Evolutionary conservation across 2,888 invertebrate genomes (phyloP).

Genomic region (Acrobasis consociella): DNA sequence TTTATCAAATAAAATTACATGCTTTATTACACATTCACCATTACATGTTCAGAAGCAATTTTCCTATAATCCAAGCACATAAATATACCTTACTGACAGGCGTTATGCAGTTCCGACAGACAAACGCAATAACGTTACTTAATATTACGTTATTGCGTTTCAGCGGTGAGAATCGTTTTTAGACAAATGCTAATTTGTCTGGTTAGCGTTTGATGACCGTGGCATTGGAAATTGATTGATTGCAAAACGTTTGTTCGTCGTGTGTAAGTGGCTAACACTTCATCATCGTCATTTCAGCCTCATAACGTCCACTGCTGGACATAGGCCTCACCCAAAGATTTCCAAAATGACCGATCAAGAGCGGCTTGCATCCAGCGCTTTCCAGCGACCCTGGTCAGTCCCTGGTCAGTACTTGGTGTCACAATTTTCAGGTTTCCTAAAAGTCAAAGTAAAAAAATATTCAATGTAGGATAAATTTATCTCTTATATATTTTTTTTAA

Average conservation of each 20-base stretch:
- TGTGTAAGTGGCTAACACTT: background rate
- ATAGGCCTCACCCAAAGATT: too few relatives aligned
- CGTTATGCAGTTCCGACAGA: constrained; percentile 9
- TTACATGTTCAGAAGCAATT: constrained; percentile 10
- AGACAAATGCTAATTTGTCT: background rate
- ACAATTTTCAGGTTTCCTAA: too few relatives aligned
- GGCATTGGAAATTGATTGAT: background rate
- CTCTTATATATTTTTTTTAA: too few relatives aligned
- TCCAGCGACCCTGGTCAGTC: too few relatives aligned
- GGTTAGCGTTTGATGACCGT: background rate
- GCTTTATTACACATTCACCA: background rate
- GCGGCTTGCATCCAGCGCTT: too few relatives aligned
- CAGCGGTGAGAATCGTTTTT: background rate
- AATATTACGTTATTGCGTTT: background rate
- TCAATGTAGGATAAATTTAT: too few relatives aligned
- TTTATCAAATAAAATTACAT: too few relatives aligned
- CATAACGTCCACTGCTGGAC: too few relatives aligned
- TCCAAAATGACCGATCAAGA: too few relatives aligned
- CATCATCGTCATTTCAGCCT: too few relatives aligned
- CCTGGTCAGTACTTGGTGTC: too few relatives aligned
- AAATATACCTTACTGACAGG: constrained; percentile 5
- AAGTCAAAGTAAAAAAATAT: too few relatives aligned
- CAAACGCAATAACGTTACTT: background rate
- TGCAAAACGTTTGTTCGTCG: background rate
- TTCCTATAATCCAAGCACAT: background rate